Percentiles rank a stretch among this genome's conserved stretches.
Conservation (phyloP, 2,113 vertebrate genomes). For the Pampusana beccarii region DNA sequence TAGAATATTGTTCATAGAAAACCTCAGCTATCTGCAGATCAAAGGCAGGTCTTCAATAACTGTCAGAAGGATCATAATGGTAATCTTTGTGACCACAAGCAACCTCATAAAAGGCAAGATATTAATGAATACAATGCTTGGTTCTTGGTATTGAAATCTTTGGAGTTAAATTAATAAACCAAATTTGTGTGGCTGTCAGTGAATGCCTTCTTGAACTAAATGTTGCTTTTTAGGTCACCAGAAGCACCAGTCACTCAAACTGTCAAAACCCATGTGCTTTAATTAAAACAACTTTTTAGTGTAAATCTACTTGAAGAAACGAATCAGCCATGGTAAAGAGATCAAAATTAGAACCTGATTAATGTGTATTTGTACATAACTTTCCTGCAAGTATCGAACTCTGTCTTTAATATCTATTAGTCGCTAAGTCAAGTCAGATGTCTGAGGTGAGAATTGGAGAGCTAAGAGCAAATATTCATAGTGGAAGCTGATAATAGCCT, state of each 20-base stretch:
- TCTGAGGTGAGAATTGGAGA: neutral
- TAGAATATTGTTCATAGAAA: neutral
- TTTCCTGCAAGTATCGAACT: neutral
- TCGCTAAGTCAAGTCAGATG: neutral
- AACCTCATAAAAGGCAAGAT: neutral
- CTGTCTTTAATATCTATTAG: neutral
- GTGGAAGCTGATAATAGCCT: conserved; percentile 13
- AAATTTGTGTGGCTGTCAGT: neutral
- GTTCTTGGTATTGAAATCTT: neutral
- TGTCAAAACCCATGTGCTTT: neutral
- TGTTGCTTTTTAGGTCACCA: neutral
- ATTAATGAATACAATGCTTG: neutral
- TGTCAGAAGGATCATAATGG: neutral
- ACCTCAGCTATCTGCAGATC: neutral
- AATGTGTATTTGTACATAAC: neutral
- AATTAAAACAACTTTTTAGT: neutral
- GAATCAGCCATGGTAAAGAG: neutral
- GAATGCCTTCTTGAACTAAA: neutral
- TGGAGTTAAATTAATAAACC: neutral
- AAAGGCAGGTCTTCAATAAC: neutral
- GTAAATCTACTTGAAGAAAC: neutral
- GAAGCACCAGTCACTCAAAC: neutral
- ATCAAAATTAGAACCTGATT: neutral
- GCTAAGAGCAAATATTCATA: conserved; percentile 14
- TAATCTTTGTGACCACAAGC: neutral